A percentile compares a stretch with the other conserved stretches of the same genome.
Conservation (phyloP, 1,140 invertebrate genomes). For the Drosophila subobscura region DNA sequence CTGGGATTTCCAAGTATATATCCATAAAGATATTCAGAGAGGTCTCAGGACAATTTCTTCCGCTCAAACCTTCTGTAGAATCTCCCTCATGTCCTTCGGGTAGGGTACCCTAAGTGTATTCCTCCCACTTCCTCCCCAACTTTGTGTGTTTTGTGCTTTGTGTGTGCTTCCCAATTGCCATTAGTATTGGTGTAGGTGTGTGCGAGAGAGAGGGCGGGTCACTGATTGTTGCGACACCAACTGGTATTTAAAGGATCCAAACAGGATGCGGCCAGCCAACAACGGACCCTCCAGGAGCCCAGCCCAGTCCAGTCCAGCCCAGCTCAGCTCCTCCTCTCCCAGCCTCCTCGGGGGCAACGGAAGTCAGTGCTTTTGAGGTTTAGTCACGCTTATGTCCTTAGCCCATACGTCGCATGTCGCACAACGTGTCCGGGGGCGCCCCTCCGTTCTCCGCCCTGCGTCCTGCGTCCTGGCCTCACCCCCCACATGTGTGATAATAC, state of each 20-base stretch:
- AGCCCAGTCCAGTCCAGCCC: too few relatives aligned
- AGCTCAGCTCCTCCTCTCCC: conserved; percentile 7
- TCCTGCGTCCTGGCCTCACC: background rate
- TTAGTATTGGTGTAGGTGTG: background rate
- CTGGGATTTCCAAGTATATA: too few relatives aligned
- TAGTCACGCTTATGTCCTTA: conserved; percentile 66
- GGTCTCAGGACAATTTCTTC: too few relatives aligned
- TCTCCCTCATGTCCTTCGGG: too few relatives aligned
- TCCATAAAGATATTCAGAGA: too few relatives aligned
- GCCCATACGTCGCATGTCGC: background rate
- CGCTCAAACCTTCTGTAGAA: too few relatives aligned
- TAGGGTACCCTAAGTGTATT: too few relatives aligned
- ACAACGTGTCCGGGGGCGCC: background rate
- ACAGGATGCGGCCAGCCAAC: conserved; percentile 41
- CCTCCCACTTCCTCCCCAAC: background rate
- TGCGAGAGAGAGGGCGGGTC: background rate
- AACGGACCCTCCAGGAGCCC: conserved; percentile 8
- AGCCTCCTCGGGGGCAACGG: conserved; percentile 19
- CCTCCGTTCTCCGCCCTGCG: background rate
- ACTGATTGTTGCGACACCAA: conserved; percentile 66
- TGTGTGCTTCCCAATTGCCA: background rate
- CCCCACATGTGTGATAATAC: conserved; percentile 47
- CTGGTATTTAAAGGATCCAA: conserved; percentile 60
- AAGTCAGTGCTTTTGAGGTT: conserved; percentile 64
- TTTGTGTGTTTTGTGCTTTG: too few relatives aligned